Evolutionary conservation across 2,113 vertebrate genomes (phyloP).

Genomic region (Vireo altiloquus): DNA sequence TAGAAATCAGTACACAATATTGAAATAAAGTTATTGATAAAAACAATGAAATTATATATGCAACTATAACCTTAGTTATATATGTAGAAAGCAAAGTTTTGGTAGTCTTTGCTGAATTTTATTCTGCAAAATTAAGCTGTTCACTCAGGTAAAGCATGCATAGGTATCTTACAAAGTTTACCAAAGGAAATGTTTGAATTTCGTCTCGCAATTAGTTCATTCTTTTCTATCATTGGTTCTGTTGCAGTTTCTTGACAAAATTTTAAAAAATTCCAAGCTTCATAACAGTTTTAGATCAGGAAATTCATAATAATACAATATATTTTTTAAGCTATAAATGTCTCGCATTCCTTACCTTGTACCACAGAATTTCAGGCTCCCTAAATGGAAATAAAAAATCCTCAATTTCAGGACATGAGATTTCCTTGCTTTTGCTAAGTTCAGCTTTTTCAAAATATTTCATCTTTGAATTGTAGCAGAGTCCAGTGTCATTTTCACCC

Average conservation of each 20-base stretch:
- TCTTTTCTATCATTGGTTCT: not conserved
- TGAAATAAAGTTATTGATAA: not conserved
- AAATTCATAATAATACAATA: not conserved
- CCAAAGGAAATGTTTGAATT: not conserved
- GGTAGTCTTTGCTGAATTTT: not conserved
- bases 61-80: not conserved
- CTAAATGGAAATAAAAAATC: conserved; percentile 88
- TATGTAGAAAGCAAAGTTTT: not conserved
- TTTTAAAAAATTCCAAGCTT: not conserved
- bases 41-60: not conserved
- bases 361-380: conserved; percentile 92
- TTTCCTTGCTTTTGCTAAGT: conserved; percentile 97
- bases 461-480: conserved; percentile 99
- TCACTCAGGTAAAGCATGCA: not conserved
- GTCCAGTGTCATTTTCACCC: conserved; percentile 94
- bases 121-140: not conserved
- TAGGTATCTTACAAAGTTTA: not conserved
- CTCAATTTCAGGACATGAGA: conserved; percentile 90
- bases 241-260: not conserved
- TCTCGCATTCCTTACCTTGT: conserved; percentile 84
- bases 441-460: conserved; percentile 97
- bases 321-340: not conserved
- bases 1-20: not conserved
- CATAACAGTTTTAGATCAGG: not conserved
- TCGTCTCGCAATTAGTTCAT: not conserved